A percentile compares a stretch with the other conserved stretches of the same genome.
Conservation (phyloP, 2,888 invertebrate species). For the Aromia moschata region DNA sequence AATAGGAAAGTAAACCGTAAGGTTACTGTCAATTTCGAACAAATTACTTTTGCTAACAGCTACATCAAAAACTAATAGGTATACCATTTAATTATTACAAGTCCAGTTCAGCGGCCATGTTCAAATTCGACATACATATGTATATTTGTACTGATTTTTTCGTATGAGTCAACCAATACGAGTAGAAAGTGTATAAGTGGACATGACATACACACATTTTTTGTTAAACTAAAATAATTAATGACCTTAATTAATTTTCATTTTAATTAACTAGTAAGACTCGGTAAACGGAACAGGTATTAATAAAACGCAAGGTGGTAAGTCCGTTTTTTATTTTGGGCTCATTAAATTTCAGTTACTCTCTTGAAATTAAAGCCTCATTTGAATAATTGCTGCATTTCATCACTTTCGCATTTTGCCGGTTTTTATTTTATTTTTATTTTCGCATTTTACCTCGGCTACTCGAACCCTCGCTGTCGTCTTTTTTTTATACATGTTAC, state of each 20-base stretch:
- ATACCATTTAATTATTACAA: no score
- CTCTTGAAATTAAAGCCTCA: neutral
- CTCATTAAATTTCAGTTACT: neutral
- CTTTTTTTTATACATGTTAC: no score
- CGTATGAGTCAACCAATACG: no score
- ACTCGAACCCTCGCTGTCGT: no score
- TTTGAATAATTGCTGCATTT: neutral
- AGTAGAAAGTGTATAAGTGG: neutral
- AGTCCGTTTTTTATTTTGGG: neutral
- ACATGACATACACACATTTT: neutral
- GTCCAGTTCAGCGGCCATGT: no score
- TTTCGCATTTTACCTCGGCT: no score
- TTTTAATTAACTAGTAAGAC: neutral
- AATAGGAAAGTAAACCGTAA: no score
- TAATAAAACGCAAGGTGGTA: neutral
- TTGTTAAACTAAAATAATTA: neutral
- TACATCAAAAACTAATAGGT: no score
- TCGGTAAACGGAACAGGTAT: neutral
- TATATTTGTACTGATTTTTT: no score
- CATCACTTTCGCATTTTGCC: neutral
- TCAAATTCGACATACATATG: no score
- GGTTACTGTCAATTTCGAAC: no score
- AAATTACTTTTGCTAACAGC: no score
- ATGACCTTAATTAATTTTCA: conserved; percentile 10
- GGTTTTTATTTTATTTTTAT: neutral